These are phyloP conservation scores for Laothoe populi DNA, from an alignment of 2,888 invertebrate species.

Conservation along the genomic window DNA sequence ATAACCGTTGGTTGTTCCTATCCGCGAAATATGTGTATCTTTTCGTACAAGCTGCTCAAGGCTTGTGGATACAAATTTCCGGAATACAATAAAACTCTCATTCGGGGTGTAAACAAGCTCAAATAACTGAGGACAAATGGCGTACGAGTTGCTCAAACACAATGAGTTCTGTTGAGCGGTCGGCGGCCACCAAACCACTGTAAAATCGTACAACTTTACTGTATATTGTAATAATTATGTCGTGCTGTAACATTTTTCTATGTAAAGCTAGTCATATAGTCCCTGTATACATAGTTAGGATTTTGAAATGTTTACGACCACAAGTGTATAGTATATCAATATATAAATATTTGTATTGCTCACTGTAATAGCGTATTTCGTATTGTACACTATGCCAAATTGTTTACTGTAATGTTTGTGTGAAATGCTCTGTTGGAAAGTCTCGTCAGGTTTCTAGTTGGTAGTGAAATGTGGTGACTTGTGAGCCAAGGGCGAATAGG, in stretches of 20 bases:
- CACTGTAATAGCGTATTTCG: slow-evolving; percentile 22
- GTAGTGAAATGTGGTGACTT: background rate
- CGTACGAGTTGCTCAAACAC: slow-evolving; percentile 17
- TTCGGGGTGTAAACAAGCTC: background rate
- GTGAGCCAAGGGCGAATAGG: no score
- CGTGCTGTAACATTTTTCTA: slow-evolving; percentile 34
- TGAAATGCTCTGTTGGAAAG: background rate
- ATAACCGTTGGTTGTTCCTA: no score
- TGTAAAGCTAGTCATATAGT: slow-evolving; percentile 54
- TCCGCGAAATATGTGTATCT: no score
- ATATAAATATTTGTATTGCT: slow-evolving; percentile 18
- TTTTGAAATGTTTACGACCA: slow-evolving; percentile 25
- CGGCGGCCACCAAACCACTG: slow-evolving; percentile 2
- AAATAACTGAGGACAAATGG: background rate
- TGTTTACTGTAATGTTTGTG: slow-evolving; percentile 15
- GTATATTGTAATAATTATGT: background rate
- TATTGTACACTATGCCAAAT: slow-evolving; percentile 24
- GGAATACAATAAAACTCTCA: background rate
- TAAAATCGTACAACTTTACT: background rate
- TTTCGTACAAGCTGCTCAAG: no score
- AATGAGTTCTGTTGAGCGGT: background rate
- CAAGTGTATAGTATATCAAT: slow-evolving; percentile 12
- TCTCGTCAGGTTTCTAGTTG: background rate
- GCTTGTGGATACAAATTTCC: no score
- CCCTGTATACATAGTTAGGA: slow-evolving; percentile 32